A percentile compares a stretch with the other conserved stretches of the same genome.
Evolutionary conservation across 2,797 vertebrate species (phyloP).

Genomic region (Acrocephalus scirpaceus): DNA sequence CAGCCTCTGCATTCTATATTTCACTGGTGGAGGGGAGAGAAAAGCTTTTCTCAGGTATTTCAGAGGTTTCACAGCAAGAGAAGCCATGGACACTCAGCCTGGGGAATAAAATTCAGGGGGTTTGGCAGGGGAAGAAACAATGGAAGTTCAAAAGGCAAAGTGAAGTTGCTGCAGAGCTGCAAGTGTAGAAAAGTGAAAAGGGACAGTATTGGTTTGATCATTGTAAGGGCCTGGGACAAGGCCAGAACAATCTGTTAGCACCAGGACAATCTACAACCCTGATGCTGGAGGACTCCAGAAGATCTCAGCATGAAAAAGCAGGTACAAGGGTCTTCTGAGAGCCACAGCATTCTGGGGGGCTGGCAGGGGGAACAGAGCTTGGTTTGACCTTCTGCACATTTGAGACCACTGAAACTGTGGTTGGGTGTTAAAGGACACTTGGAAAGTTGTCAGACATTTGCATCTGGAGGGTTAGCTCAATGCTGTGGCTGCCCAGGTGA

Average conservation of each 20-base stretch:
- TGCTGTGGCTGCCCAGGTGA: neutral
- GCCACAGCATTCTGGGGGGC: neutral
- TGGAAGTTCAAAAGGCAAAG: neutral
- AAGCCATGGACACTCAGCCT: neutral
- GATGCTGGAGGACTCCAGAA: neutral
- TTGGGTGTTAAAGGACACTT: neutral
- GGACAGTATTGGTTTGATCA: neutral
- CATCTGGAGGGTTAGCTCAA: rapidly evolving
- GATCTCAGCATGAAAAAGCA: neutral
- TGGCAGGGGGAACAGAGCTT: neutral
- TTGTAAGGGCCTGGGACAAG: rapidly evolving
- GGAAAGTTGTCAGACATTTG: neutral
- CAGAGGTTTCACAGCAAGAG: neutral
- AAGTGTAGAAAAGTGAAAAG: neutral
- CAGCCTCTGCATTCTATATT: neutral
- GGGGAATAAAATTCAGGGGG: neutral
- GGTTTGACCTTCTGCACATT: neutral
- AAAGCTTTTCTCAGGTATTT: neutral
- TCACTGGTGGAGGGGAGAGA: neutral
- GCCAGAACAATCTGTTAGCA: neutral
- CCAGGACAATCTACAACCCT: neutral
- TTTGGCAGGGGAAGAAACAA: neutral
- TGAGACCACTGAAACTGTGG: neutral
- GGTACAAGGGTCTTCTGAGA: neutral
- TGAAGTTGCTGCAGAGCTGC: neutral